Conservation (phyloP, 2,888 invertebrate species). For the Tetheella fluctuosa region DNA sequence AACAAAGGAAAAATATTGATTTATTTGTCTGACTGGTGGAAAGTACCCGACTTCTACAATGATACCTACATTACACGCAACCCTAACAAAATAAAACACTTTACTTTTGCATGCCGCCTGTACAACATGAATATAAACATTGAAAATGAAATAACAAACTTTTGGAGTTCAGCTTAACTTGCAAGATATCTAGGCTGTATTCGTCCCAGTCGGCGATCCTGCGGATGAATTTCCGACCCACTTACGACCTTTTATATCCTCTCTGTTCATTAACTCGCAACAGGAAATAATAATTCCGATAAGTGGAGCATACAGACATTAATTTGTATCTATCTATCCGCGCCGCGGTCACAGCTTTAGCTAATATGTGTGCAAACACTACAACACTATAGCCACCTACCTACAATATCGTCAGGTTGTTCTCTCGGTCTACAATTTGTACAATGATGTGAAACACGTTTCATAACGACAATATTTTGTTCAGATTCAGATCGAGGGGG, state of each 20-base stretch:
- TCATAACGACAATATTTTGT: background rate
- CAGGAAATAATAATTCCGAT: slow-evolving; percentile 5
- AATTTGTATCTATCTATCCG: background rate
- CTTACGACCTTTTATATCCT: background rate
- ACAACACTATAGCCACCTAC: background rate
- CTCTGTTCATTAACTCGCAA: slow-evolving; percentile 4
- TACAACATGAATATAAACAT: background rate
- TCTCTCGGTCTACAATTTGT: background rate
- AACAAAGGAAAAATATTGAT: slow-evolving; percentile 13
- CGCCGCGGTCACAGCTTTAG: background rate
- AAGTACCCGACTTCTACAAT: background rate
- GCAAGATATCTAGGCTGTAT: too few relatives aligned
- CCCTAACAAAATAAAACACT: background rate
- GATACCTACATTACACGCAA: background rate
- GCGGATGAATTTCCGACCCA: background rate
- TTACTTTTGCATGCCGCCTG: background rate
- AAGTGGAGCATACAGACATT: slow-evolving; percentile 1
- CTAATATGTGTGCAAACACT: background rate
- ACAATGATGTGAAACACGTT: background rate
- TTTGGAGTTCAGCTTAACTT: too few relatives aligned
- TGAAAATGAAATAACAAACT: background rate
- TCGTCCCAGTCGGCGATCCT: background rate
- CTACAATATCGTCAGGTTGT: background rate
- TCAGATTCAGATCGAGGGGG: background rate
- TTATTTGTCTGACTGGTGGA: slow-evolving; percentile 8